phyloP scores from a whole-genome alignment of 2,113 vertebrate genomes.

The Smithornis capensis region DNA sequence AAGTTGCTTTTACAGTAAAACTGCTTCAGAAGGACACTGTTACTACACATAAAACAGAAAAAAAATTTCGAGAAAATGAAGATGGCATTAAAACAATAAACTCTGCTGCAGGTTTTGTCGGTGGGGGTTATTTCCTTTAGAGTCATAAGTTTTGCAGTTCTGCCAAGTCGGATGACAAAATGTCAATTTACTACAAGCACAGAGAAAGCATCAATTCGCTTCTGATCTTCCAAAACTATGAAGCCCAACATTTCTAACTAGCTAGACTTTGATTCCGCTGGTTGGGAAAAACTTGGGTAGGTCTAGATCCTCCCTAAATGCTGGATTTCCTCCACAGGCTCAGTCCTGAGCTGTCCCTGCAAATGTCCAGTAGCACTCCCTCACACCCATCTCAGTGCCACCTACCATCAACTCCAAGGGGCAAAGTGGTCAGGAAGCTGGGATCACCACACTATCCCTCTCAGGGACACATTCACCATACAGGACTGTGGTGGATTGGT shows the following conservation, averaged over 20 bases:
- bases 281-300: background rate
- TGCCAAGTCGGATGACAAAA: background rate
- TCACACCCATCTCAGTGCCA: background rate
- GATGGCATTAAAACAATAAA: background rate
- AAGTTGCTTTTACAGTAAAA: background rate
- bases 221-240: background rate
- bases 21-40: background rate
- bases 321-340: background rate
- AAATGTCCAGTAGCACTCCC: background rate
- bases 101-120: background rate
- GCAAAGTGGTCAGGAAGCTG: background rate
- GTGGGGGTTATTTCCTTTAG: background rate
- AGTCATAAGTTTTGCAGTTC: background rate
- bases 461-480: background rate
- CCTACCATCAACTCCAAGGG: background rate
- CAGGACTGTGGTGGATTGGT: background rate
- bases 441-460: background rate
- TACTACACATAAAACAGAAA: background rate
- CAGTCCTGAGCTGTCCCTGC: background rate
- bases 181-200: rapidly evolving
- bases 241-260: rapidly evolving
- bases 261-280: background rate
- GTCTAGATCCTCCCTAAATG: background rate
- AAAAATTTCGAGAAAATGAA: background rate
- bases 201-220: background rate